Evolutionary conservation across 2,888 invertebrate genomes (phyloP), one percentile per base, ranked within the genome.

Genomic region (Oligia fasciuncula): DNA sequence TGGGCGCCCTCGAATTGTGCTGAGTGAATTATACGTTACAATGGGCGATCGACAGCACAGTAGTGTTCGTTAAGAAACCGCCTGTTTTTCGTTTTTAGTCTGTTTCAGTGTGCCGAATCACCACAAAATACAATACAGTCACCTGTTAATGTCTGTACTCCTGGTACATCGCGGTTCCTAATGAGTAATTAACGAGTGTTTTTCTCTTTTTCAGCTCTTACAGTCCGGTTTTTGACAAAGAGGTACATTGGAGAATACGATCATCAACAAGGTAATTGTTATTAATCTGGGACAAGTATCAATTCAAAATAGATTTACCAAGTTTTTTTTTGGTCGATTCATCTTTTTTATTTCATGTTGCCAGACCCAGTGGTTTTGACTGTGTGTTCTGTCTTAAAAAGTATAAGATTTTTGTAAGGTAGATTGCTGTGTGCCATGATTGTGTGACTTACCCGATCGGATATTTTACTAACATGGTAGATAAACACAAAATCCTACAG

Each of bases 181-280:
- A 60, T 77, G 9, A 29, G 6, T n/a, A 17, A 40, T 19, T 19
- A 74, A 51, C 54, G 0, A 13, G 5, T 29, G n/a, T 54, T 78
- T 79, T 75, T 80, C 63, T 75, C 77, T 79, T 91, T 57, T 87
- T 88, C 97, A 98, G 98, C 98, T 8, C 95, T 99, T 90, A 98
- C 98, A 43, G 99, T 99, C 79, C 97, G 99, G 83, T 99, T 99
- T 94, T 97, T 99, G 83, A 99, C 99, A n/a, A 98, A 98, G 92
- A 97, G 99, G 79, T 99, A 99, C 95, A 99, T 99, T 85, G 99
- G 99, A 71, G 99, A 99, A 96, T 99, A 99, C 95, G 99, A 99
- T 94, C 99, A 99, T 94, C 98, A 99, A 95, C 98, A 98, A 97
- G 99, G 99, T 98, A 96, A 96, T 95, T 66, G 4, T 35, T 46